These are phyloP conservation scores for Stegodyphus dumicola DNA, from an alignment of 1,140 invertebrate genomes.

Conservation along the genomic window DNA sequence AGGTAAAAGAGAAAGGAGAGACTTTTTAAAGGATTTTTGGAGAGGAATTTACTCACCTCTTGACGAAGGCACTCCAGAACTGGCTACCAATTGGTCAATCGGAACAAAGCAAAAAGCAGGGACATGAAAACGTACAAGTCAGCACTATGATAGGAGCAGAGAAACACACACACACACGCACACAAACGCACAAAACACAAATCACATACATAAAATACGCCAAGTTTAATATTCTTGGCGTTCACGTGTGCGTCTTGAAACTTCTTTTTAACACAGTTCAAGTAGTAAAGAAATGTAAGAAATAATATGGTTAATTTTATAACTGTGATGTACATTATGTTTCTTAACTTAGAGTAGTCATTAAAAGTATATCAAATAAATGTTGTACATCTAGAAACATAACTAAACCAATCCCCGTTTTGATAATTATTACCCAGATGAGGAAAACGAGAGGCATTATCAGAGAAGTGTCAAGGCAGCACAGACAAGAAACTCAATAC, in stretches of 20 bases:
- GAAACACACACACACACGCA: conserved; percentile 49
- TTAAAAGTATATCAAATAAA: too few species aligned
- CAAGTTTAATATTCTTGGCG: neutral
- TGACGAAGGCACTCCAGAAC: conserved; percentile 96
- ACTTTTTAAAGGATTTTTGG: conserved; percentile 44
- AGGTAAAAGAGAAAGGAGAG: conserved; percentile 17
- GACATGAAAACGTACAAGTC: conserved; percentile 62
- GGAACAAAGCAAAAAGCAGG: conserved; percentile 59
- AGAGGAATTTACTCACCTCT: conserved; percentile 82
- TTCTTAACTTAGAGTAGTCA: too few species aligned
- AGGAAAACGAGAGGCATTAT: too few species aligned
- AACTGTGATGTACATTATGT: too few species aligned
- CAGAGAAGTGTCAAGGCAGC: too few species aligned
- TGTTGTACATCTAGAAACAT: too few species aligned
- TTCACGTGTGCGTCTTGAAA: neutral
- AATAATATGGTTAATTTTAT: too few species aligned
- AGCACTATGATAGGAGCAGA: conserved; percentile 59
- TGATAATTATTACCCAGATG: too few species aligned
- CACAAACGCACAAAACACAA: conserved; percentile 27
- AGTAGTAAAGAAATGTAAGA: too few species aligned
- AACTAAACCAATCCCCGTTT: too few species aligned
- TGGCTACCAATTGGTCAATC: conserved; percentile 62
- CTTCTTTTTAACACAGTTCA: neutral
- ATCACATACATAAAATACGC: neutral
- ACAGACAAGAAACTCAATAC: too few species aligned